Evolutionary conservation across 2,888 invertebrate species (phyloP).

Genomic region (Anodontia alba): DNA sequence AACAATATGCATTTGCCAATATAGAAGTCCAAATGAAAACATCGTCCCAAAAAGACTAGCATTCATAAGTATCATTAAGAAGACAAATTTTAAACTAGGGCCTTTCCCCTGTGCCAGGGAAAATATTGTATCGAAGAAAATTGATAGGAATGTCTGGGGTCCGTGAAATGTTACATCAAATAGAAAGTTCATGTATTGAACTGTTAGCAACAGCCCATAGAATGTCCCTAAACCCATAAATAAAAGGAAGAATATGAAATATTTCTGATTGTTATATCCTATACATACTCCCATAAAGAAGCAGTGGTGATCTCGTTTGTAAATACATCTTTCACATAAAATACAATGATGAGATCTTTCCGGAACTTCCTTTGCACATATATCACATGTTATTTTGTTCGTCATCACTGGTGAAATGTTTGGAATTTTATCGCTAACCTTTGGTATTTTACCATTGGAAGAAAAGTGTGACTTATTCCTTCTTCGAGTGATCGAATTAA

Average conservation of each 20-base stretch:
- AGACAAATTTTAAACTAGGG: slow-evolving; percentile 28
- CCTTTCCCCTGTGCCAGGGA: slow-evolving; percentile 31
- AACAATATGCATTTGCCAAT: slow-evolving; percentile 49
- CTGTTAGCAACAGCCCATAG: slow-evolving; percentile 42
- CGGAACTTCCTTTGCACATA: slow-evolving; percentile 66
- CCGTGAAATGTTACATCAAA: slow-evolving; percentile 49
- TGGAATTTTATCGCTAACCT: slow-evolving; percentile 6
- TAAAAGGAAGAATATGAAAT: slow-evolving; percentile 55
- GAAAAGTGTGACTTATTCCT: not conserved
- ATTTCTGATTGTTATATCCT: slow-evolving; percentile 44
- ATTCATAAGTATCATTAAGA: slow-evolving; percentile 45
- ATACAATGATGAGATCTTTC: slow-evolving; percentile 77
- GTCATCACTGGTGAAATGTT: not conserved
- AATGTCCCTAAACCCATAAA: slow-evolving; percentile 60
- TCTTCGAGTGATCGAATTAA: not conserved
- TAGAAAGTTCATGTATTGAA: slow-evolving; percentile 41
- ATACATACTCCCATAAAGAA: slow-evolving; percentile 75
- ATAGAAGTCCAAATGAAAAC: slow-evolving; percentile 49
- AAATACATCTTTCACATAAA: slow-evolving; percentile 75
- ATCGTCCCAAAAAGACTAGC: slow-evolving; percentile 50
- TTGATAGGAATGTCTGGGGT: slow-evolving; percentile 49
- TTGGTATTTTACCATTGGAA: not conserved
- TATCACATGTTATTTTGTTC: slow-evolving; percentile 61
- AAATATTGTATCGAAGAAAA: slow-evolving; percentile 38
- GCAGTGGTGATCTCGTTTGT: slow-evolving; percentile 81